Conservation (phyloP, 2,113 vertebrate genomes). For the Athene cunicularia region DNA sequence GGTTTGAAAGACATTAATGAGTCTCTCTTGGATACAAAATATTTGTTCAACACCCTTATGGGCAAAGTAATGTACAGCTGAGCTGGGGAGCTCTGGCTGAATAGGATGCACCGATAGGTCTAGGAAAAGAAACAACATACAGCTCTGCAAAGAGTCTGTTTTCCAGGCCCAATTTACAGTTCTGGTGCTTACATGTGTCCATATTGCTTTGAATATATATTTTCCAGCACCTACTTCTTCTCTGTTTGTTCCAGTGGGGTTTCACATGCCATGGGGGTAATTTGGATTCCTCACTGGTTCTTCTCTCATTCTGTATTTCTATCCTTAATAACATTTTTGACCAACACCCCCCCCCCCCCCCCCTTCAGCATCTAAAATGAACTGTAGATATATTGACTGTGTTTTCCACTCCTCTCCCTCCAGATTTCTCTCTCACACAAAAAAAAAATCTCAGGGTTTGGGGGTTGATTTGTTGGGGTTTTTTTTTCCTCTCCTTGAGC, state of each 20-base stretch:
- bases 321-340: neutral
- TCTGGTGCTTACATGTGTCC: neutral
- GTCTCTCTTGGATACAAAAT: constrained; percentile 58
- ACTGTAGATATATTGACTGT: neutral
- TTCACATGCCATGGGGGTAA: neutral
- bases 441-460: neutral
- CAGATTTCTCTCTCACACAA: neutral
- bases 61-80: neutral
- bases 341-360: neutral
- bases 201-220: neutral
- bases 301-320: neutral
- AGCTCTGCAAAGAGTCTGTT: neutral
- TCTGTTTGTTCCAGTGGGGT: neutral
- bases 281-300: neutral
- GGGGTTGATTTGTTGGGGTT: neutral
- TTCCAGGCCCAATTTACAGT: constrained; percentile 3
- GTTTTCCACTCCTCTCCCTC: neutral
- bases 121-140: neutral
- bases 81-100: constrained; percentile 20
- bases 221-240: constrained; percentile 7
- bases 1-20: constrained; percentile 60
- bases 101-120: neutral
- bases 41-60: constrained; percentile 61
- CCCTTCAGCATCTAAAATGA: neutral
- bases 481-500: neutral